Evolutionary conservation across 2,113 vertebrate genomes (phyloP).

Genomic region (Channa argus): DNA sequence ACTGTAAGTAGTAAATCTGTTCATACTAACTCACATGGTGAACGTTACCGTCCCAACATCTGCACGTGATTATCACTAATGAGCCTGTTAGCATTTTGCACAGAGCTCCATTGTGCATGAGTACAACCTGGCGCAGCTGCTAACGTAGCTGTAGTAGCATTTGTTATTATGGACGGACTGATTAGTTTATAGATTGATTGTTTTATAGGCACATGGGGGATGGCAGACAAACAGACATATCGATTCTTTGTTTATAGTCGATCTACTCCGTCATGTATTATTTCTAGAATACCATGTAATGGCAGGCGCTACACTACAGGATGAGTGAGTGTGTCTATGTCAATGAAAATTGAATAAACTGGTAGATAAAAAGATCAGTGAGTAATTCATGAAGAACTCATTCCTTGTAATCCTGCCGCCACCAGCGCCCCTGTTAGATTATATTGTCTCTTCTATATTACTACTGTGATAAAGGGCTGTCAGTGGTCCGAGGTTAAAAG

Average conservation of each 20-base stretch:
- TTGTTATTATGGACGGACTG: not conserved
- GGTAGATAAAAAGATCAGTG: slow-evolving; percentile 8
- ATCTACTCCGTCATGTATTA: not conserved
- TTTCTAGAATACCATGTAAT: slow-evolving; percentile 8
- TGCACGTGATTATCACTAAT: too few species aligned
- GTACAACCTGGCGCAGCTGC: not conserved
- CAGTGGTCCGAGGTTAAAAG: slow-evolving; percentile 58
- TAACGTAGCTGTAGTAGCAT: not conserved
- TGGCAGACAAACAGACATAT: slow-evolving; percentile 9
- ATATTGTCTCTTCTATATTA: slow-evolving; percentile 17
- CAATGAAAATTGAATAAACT: slow-evolving; percentile 30
- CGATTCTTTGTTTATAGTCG: slow-evolving; percentile 8
- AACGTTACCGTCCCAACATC: too few species aligned
- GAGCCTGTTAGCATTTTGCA: too few species aligned
- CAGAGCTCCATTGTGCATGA: too few species aligned
- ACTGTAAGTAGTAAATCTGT: too few species aligned
- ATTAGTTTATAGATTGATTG: slow-evolving; percentile 16
- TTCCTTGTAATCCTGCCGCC: not conserved
- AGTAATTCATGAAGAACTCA: slow-evolving; percentile 23
- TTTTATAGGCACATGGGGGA: slow-evolving; percentile 10
- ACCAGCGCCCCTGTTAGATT: not conserved
- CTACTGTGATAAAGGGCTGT: slow-evolving; percentile 39
- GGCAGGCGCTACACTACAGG: not conserved
- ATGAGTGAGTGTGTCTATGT: slow-evolving; percentile 16
- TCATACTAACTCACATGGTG: too few species aligned